Conservation (phyloP, 2,888 invertebrate genomes). For the Zygaena filipendulae region DNA sequence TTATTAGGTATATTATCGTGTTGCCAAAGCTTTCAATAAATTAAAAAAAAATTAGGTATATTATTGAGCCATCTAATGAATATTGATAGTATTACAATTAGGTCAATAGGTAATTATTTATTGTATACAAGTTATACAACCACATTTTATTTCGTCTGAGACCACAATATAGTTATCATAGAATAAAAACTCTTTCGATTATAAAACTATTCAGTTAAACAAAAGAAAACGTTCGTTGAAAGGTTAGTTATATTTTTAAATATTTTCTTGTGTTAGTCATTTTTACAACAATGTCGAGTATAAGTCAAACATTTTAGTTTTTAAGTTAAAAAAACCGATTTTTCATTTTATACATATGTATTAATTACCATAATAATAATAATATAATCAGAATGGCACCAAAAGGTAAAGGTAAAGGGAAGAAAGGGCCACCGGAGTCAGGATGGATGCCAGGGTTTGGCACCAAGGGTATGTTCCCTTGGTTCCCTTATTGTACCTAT, state of each 20-base stretch:
- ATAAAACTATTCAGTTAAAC: too few relatives aligned
- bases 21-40: too few relatives aligned
- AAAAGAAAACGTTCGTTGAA: neutral
- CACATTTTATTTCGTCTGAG: too few relatives aligned
- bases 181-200: too few relatives aligned
- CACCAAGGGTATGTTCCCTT: slow-evolving; percentile 58
- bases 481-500: too few relatives aligned
- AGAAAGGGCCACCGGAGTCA: slow-evolving; percentile 50
- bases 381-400: slow-evolving; percentile 43
- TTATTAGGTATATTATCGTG: too few relatives aligned
- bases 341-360: slow-evolving; percentile 17
- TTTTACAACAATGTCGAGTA: slow-evolving; percentile 35
- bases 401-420: slow-evolving; percentile 33
- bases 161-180: too few relatives aligned
- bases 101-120: too few relatives aligned
- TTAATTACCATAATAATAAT: slow-evolving; percentile 15
- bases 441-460: slow-evolving; percentile 61
- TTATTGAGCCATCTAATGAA: too few relatives aligned
- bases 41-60: too few relatives aligned
- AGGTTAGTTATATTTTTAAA: neutral
- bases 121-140: too few relatives aligned
- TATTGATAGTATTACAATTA: too few relatives aligned
- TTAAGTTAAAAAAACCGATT: slow-evolving; percentile 22
- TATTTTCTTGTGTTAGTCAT: slow-evolving; percentile 4
- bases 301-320: slow-evolving; percentile 26